Percentiles rank a stretch among this genome's conserved stretches.
phyloP scores from a whole-genome alignment of 2,113 vertebrate genomes.

The Chauna torquata region DNA sequence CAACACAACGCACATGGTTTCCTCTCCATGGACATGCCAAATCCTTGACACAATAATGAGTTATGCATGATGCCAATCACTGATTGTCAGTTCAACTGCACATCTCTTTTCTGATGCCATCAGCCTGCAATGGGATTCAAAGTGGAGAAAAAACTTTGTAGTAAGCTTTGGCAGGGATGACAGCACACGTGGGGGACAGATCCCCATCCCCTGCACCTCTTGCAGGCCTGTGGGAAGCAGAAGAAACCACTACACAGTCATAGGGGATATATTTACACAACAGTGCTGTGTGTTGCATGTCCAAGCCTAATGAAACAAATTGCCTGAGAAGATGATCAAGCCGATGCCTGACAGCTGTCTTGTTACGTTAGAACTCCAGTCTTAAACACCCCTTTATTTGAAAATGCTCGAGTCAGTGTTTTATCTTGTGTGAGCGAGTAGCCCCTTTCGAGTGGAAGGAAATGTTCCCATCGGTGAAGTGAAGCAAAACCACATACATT shows the following conservation, averaged over 20 bases:
- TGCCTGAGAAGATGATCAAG: background rate
- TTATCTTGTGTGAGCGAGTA: background rate
- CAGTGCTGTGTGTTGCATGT: fast-evolving
- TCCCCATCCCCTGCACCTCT: background rate
- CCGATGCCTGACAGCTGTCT: background rate
- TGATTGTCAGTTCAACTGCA: slow-evolving; percentile 51
- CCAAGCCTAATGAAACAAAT: background rate
- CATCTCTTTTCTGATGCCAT: slow-evolving; percentile 36
- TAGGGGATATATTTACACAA: background rate
- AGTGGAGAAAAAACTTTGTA: background rate
- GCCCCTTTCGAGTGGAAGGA: background rate
- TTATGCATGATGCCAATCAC: slow-evolving; percentile 15
- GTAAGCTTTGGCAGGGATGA: background rate
- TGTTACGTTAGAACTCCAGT: background rate
- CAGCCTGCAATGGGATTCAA: background rate
- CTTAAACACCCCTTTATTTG: background rate
- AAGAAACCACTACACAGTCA: background rate
- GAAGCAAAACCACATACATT: fast-evolving
- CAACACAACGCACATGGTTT: slow-evolving; percentile 35
- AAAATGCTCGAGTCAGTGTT: background rate
- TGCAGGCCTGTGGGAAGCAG: background rate
- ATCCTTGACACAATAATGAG: slow-evolving; percentile 57
- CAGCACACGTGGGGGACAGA: background rate
- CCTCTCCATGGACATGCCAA: slow-evolving; percentile 47
- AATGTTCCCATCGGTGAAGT: background rate